Percentiles rank a stretch among this genome's conserved stretches.
Evolutionary conservation across 2,888 invertebrate species (phyloP).

Genomic region (Hemistola chrysoprasaria): DNA sequence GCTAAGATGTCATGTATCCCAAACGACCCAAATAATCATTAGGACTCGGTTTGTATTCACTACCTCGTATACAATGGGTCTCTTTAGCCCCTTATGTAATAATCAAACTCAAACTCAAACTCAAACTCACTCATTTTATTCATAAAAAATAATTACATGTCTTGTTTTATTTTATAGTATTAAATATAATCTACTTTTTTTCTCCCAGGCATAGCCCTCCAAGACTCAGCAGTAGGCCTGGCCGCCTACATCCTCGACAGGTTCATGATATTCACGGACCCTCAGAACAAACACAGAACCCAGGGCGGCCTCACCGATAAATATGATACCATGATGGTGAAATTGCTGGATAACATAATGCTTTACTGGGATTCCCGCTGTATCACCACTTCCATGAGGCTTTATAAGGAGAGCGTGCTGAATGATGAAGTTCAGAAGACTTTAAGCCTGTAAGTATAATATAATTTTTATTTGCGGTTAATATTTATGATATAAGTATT

Average conservation of each 20-base stretch:
- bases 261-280: constrained; percentile 86
- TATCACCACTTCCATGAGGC: constrained; percentile 70
- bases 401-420: constrained; percentile 84
- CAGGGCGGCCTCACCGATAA: constrained; percentile 88
- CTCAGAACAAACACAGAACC: constrained; percentile 62
- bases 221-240: constrained; percentile 91
- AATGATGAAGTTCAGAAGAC: constrained; percentile 45
- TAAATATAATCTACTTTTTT: not conserved
- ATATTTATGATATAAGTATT: too few relatives aligned
- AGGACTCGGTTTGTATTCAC: too few relatives aligned
- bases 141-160: constrained; percentile 3
- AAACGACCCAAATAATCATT: too few relatives aligned
- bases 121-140: too few relatives aligned
- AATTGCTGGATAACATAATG: constrained; percentile 79
- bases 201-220: constrained; percentile 84
- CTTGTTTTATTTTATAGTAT: not conserved
- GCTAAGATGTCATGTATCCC: too few relatives aligned
- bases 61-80: too few relatives aligned
- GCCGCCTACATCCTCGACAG: constrained; percentile 95
- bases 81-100: too few relatives aligned
- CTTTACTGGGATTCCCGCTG: constrained; percentile 78
- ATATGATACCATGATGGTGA: constrained; percentile 53
- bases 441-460: constrained; percentile 61
- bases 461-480: not conserved
- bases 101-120: too few relatives aligned